A percentile compares a stretch with the other conserved stretches of the same genome.
Conservation (phyloP, 2,797 vertebrate species). For the Scyliorhinus canicula region DNA sequence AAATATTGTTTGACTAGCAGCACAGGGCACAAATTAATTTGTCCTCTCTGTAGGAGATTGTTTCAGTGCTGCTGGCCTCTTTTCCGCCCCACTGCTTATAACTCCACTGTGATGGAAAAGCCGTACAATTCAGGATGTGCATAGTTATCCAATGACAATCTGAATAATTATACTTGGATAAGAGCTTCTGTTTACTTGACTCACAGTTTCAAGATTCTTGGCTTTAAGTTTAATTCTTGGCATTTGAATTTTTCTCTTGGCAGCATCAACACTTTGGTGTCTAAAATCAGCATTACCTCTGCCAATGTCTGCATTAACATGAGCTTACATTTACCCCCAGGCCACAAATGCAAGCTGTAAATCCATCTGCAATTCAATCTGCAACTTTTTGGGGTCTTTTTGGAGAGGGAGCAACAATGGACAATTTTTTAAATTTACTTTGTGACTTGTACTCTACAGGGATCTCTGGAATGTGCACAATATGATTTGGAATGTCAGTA, state of each 20-base stretch:
- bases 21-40: neutral
- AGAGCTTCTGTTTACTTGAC: constrained; percentile 9
- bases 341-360: constrained; percentile 34
- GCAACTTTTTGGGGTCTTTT: neutral
- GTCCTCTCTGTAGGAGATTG: neutral
- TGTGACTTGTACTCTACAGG: neutral
- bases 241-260: constrained; percentile 18
- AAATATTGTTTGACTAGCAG: neutral
- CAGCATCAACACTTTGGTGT: constrained; percentile 7
- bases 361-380: constrained; percentile 37
- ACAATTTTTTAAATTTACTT: too few relatives aligned
- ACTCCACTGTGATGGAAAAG: too few relatives aligned
- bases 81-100: too few relatives aligned
- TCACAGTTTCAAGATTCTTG: constrained; percentile 1
- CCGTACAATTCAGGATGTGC: neutral
- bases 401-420: neutral
- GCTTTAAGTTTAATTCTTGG: neutral
- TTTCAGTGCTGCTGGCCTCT: neutral
- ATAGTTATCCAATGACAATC: neutral
- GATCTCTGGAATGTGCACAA: neutral
- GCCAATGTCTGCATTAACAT: constrained; percentile 30
- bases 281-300: constrained; percentile 28
- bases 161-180: neutral
- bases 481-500: neutral
- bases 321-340: constrained; percentile 25